Base-by-base conservation (phyloP, 2,797 vertebrate genomes). In the Pangasius sanitwongsei region DNA sequence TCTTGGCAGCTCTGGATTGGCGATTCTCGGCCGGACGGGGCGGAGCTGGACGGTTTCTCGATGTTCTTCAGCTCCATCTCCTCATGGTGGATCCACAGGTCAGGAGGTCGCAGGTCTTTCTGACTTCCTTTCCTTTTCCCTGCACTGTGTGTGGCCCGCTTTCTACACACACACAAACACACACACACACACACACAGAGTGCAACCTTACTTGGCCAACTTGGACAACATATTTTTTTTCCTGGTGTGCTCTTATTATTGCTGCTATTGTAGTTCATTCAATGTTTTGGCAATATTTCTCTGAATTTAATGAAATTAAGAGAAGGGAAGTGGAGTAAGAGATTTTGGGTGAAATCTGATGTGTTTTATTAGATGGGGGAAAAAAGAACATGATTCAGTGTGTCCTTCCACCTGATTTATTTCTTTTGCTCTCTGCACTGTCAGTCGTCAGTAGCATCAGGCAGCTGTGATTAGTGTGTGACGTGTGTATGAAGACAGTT, bases 41-140 rank as follows among this genome's bases (percentile, higher is more conserved):
- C 97, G 0, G 97, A 93, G 34, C 95, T 95, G 4, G 95, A 91
- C 0, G 96, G 96, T 87, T 99, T 98, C 94, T 98, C 98, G 0
- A 99, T 97, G 93, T 97, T 98, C 93, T 99, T 99, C 96, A 99
- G 97, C 93, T 99, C 98, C 98, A 99, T 97, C 94, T 99, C 98
- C 93, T 99, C 98, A 0, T 99, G 98, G 88, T 99, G 98, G 89
- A 99, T 99, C 98, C 98, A 99, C 9, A 99, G 96, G 91, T 99
- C 98, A 0, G 98, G 98, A 20, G 98, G 98, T 8, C 98, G 94
- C 78, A 99, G 94, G 92, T 99, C 98, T 94, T 99, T 99, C 94
- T 98, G 98, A 91, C 97, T 98, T 89, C 98, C 98, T 86, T 98
- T 98, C 88, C 98, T 95, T 89, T 99, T 99, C 4, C 96, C 96